A percentile compares a stretch with the other conserved stretches of the same genome.
Evolutionary conservation across 2,113 vertebrate species (phyloP).

Genomic region (Syngnathus scovelli): DNA sequence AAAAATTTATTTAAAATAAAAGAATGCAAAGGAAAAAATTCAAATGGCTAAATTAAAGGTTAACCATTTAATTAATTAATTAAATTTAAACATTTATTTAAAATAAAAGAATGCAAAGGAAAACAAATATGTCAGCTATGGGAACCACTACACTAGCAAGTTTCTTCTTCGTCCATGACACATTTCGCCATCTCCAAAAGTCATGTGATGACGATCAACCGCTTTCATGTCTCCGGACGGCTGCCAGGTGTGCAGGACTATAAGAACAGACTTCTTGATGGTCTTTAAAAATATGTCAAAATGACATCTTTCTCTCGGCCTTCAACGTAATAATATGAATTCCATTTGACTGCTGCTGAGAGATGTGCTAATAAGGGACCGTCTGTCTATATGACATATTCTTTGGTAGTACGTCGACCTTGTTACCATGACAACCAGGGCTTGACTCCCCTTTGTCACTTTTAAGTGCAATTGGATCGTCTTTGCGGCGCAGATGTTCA

Average conservation of each 20-base stretch:
- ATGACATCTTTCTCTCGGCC: slow-evolving; percentile 21
- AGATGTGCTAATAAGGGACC: slow-evolving; percentile 36
- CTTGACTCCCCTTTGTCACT: too few species aligned
- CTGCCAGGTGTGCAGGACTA: slow-evolving; percentile 51
- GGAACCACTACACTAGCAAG: background rate
- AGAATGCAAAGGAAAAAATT: too few species aligned
- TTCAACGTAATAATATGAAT: slow-evolving; percentile 32
- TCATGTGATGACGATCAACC: slow-evolving; percentile 40
- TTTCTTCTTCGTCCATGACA: slow-evolving; percentile 1
- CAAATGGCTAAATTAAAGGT: too few species aligned
- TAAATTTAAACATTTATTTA: too few species aligned
- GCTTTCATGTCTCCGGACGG: slow-evolving; percentile 33
- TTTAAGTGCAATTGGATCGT: too few species aligned
- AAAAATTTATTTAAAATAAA: too few species aligned
- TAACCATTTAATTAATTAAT: too few species aligned
- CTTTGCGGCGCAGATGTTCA: too few species aligned
- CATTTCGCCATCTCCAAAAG: slow-evolving; percentile 17
- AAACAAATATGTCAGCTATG: too few species aligned
- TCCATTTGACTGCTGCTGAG: slow-evolving; percentile 46
- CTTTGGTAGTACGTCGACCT: too few species aligned
- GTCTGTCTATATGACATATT: slow-evolving; percentile 35
- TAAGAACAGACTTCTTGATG: background rate
- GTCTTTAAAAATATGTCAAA: slow-evolving; percentile 13
- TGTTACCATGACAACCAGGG: too few species aligned
- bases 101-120: too few species aligned